phyloP scores from a whole-genome alignment of 2,797 vertebrate species.

The Gallinago nigripennis region DNA sequence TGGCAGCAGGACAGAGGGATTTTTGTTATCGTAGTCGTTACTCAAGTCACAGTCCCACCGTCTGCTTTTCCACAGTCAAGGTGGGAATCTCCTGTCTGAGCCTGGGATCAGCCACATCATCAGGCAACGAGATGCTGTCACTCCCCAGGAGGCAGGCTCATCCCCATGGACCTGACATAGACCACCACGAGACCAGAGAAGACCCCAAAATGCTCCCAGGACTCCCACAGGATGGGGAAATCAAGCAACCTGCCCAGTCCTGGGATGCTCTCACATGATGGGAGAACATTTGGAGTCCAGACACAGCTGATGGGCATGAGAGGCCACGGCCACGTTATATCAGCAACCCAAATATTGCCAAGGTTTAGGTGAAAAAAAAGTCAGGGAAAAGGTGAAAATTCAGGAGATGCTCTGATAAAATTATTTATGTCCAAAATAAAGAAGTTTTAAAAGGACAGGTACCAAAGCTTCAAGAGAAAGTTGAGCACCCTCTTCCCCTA shows the following conservation, averaged over 20 bases:
- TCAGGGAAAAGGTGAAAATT: background rate
- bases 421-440: background rate
- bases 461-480: background rate
- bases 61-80: background rate
- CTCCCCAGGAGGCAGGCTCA: accelerated
- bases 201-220: accelerated
- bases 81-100: background rate
- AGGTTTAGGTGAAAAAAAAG: background rate
- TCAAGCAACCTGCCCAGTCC: background rate
- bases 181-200: background rate
- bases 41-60: background rate
- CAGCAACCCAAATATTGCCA: background rate
- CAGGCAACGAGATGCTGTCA: accelerated
- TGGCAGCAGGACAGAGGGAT: background rate
- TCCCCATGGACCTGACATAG: background rate
- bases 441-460: background rate
- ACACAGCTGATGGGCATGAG: background rate
- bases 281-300: background rate
- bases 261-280: background rate
- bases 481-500: background rate
- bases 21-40: accelerated
- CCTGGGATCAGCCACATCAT: background rate
- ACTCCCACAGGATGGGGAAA: background rate
- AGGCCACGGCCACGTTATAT: background rate
- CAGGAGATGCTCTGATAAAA: background rate